Base-by-base conservation (phyloP, 2,888 invertebrate genomes). In the Phrixothrix hirtus region DNA sequence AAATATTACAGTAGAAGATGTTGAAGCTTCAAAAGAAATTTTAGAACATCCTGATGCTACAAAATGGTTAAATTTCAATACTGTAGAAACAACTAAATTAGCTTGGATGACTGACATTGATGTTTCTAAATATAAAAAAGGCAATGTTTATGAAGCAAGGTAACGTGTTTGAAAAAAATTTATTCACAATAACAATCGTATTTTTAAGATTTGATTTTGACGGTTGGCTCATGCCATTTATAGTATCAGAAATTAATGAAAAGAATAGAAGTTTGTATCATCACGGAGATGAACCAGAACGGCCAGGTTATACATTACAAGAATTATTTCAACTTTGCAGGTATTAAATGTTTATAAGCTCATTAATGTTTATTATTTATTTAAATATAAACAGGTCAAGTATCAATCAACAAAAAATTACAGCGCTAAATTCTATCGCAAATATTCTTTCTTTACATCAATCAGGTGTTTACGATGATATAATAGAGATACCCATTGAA, bases 251-350 rank as follows among this genome's bases (percentile, higher is more conserved):
- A 79, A 82, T 85, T 64, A 76, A 82, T 14, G 80, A 81, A 48
- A 79, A 79, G 36, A 81, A 82, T 56, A 72, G 83, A 15, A 87
- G 85, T 29, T 79, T 97, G 10, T 94, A 93, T 74, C 91, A 96
- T 73, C 97, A 97, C 75, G 95, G 95, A 0, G 89, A 92, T 59
- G 96, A 97, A 72, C 89, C 94, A 4, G 88, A 87, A 55, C 80
- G 93, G 54, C 91, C 96, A 1, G 96, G 96, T 0, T 97, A 96
- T 73, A 87, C 93, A 0, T 73, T 97, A 7, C 89, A 89, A 60
- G 97, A 97, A 76, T 74, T 96, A 0, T 86, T 95, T 64, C 87
- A 89, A 56, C 76, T 96, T 1, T 84, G 87, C 21, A 78, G 87
- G 66, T 79, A 63, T 6, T 45, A n/a, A n/a, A n/a, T n/a, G n/a